Conservation (phyloP, 1,140 invertebrate species). For the Nixonia krombeini region DNA sequence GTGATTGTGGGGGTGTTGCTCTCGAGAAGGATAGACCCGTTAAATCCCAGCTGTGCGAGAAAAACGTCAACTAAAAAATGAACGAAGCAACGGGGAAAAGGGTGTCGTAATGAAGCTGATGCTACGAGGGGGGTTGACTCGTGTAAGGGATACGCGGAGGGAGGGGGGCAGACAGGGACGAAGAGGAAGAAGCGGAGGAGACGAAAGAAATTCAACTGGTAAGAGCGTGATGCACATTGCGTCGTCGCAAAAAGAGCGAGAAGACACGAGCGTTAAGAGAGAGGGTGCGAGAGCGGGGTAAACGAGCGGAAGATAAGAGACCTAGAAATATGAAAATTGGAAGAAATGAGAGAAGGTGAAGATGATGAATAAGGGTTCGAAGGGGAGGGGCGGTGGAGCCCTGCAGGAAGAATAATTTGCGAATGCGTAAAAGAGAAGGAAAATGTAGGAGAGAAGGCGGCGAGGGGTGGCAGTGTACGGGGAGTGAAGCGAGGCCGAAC, state of each 20-base stretch:
- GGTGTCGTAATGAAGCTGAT: conserved; percentile 59
- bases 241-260: conserved; percentile 8
- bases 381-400: conserved; percentile 3
- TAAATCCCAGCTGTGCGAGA: conserved; percentile 35
- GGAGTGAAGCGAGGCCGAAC: conserved; percentile 43
- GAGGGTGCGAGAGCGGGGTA: not conserved
- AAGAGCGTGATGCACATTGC: conserved; percentile 1
- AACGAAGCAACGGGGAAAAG: conserved; percentile 42
- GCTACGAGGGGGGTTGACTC: conserved; percentile 24
- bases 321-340: too few species aligned
- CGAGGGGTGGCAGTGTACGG: conserved; percentile 10
- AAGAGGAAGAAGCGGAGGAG: conserved; percentile 14
- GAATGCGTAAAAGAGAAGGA: conserved; percentile 38
- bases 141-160: conserved; percentile 13
- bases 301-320: too few species aligned
- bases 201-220: conserved; percentile 8
- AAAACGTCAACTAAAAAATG: conserved; percentile 41
- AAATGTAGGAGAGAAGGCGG: conserved; percentile 8
- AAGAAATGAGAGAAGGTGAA: too few species aligned
- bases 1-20: conserved; percentile 34
- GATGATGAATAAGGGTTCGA: conserved; percentile 38
- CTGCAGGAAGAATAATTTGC: not conserved
- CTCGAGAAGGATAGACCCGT: conserved; percentile 26
- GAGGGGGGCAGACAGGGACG: conserved; percentile 12
- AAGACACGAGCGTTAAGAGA: conserved; percentile 1